These are phyloP conservation scores for Leptogaster cylindrica DNA, from an alignment of 2,888 invertebrate species.

Conservation along the genomic window DNA sequence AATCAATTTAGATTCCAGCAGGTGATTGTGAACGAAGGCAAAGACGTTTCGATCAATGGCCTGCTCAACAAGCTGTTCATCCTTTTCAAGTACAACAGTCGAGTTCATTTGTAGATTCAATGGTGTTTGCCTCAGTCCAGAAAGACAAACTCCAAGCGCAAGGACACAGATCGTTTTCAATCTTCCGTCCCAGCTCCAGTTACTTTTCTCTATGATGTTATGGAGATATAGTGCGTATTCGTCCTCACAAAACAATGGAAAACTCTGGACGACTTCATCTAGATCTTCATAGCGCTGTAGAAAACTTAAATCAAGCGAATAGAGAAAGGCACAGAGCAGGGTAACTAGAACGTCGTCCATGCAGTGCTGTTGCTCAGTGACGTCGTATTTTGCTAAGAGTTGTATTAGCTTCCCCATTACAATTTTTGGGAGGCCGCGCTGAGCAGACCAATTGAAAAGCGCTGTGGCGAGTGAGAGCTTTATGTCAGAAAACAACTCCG, in stretches of 20 bases:
- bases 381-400: constrained; percentile 55
- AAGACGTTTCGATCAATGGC: constrained; percentile 83
- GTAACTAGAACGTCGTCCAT: constrained; percentile 81
- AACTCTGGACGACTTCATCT: constrained; percentile 72
- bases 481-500: constrained; percentile 77
- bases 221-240: constrained; percentile 66
- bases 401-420: constrained; percentile 70
- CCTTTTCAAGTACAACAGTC: constrained; percentile 69
- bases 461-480: constrained; percentile 73
- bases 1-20: constrained; percentile 74
- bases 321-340: constrained; percentile 81
- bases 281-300: constrained; percentile 78
- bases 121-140: constrained; percentile 68
- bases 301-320: constrained; percentile 82
- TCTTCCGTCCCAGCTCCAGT: constrained; percentile 52
- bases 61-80: constrained; percentile 79
- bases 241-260: constrained; percentile 70
- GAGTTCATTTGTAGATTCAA: constrained; percentile 65
- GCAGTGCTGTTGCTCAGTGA: constrained; percentile 70
- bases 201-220: constrained; percentile 62
- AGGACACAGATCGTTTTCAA: constrained; percentile 69
- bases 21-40: constrained; percentile 75
- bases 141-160: constrained; percentile 73
- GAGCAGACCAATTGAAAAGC: constrained; percentile 78
- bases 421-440: constrained; percentile 74